Base-by-base conservation (phyloP, 2,113 vertebrate genomes). In the Nerophis ophidion region DNA sequence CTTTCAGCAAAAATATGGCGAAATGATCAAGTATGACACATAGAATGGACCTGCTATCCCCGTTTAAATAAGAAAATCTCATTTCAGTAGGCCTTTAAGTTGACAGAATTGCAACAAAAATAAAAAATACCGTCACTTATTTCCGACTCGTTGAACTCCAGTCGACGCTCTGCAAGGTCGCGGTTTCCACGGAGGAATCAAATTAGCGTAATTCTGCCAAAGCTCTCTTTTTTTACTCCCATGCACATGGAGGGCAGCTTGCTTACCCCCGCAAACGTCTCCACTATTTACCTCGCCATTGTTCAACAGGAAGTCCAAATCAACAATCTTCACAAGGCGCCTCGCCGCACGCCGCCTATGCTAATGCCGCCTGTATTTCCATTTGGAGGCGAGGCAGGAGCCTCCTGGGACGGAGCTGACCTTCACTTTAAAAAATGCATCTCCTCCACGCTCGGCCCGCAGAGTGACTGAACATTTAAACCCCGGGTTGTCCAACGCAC, bases 291-390 rank as follows among this genome's bases (percentile, higher is more conserved):
- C 64, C 38, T 63, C 48, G 17, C 16, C 63, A 40, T 11, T 57
- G 50, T 65, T 68, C 36, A 68, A 49, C 8, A 45, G 63, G 57
- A 81, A 80, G 53, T 62, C 53, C 35, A 26, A 74, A 65, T 74
- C 76, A 70, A 76, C 68, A 68, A 73, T 70, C 71, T 76, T 19
- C 2, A 55, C 40, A 45, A 58, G 54, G 60, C 45, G 49, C 1
- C 52, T 16, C 19, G 63, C 70, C 16, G 64, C 63, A 77, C 70
- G 63, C 61, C 59, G 72, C 66, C 36, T 81, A 82, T 87, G 80
- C 77, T 81, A 87, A 86, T 84, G 53, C 33, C 48, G 65, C 60
- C 63, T 70, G 14, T 61, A 66, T 78, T 74, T 71, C 72, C 69
- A 80, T 44, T 33, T 63, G 64, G 48, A 74, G 64, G 66, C 59